Evolutionary conservation across 2,113 vertebrate genomes (phyloP).

Genomic region (Electrona antarctica): DNA sequence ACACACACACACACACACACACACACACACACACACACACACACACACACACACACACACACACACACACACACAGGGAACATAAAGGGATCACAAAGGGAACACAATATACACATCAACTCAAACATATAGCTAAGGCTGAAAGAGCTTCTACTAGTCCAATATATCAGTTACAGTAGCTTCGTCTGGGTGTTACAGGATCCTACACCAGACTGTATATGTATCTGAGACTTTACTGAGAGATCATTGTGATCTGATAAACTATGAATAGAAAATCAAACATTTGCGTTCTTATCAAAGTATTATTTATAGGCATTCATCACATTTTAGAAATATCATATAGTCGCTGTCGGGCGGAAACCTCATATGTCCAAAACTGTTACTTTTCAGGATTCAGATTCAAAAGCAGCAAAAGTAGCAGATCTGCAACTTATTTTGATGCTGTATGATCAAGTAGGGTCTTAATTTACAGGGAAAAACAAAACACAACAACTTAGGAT

Average conservation of each 20-base stretch:
- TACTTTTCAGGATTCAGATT: no score
- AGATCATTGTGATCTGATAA: neutral
- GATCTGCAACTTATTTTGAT: no score
- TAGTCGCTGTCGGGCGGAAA: no score
- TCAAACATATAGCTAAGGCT: neutral
- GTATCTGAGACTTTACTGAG: neutral
- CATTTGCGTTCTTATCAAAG: neutral
- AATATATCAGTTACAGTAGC: no score
- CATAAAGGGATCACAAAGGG: constrained; percentile 10
- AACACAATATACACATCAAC: neutral
- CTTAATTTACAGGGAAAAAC: no score
- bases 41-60: constrained; percentile 5
- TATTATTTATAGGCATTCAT: no score
- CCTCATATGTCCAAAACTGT: no score
- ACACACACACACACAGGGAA: constrained; percentile 4
- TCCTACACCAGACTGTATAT: constrained; percentile 4
- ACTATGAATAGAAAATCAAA: neutral
- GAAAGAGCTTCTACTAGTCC: neutral
- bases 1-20: constrained; percentile 31
- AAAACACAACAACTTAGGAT: no score
- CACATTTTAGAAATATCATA: no score
- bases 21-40: constrained; percentile 35
- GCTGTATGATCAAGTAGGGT: no score
- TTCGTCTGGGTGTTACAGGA: neutral
- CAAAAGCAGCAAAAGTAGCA: no score